Evolutionary conservation across 2,888 invertebrate species (phyloP), one percentile per base, ranked within the genome.

Genomic region (Notodonta dromedarius): DNA sequence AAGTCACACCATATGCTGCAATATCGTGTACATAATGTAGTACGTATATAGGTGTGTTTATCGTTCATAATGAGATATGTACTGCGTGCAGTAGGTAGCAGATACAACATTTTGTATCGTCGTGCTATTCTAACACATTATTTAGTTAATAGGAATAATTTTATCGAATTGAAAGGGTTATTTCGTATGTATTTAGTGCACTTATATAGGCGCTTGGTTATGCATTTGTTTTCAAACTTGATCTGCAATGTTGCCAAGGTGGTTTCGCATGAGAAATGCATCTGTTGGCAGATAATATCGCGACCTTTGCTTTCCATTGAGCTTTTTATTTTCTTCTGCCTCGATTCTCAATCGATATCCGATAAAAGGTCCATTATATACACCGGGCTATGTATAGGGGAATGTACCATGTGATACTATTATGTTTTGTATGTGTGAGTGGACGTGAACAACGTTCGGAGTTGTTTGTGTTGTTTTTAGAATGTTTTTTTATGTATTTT

Each of bases 181-280:
- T 78, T 71, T 69, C 69, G 70, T 80, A 79, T 72, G 68, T 77
- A 79, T 79, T 79, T 73, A 70, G 72, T 67, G 62, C 65, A 60
- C 69, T 35, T 71, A 67, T 74, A 70, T 64, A 68, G 71, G 71
- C 79, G 76, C 80, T 82, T 81, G 79, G 79, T 80, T 85, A 82
- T 80, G 79, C 80, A 78, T 86, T 81, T 83, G 78, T 82, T 83
- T 83, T 76, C 77, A 78, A 84, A 82, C 81, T 80, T 80, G 80
- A 78, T 78, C 71, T 76, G 77, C 78, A 79, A 77, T 81, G 82
- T 83, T 83, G 84, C 80, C 79, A 78, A 82, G 77, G 74, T 74
- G 70, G 74, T 79, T 80, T 77, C 70, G 77, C 69, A 81, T 77
- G 78, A 78, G 66, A 77, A 76, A 79, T 79, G 81, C 80, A 80